phyloP scores from a whole-genome alignment of 2,888 invertebrate genomes.

The Acrobasis repandana region DNA sequence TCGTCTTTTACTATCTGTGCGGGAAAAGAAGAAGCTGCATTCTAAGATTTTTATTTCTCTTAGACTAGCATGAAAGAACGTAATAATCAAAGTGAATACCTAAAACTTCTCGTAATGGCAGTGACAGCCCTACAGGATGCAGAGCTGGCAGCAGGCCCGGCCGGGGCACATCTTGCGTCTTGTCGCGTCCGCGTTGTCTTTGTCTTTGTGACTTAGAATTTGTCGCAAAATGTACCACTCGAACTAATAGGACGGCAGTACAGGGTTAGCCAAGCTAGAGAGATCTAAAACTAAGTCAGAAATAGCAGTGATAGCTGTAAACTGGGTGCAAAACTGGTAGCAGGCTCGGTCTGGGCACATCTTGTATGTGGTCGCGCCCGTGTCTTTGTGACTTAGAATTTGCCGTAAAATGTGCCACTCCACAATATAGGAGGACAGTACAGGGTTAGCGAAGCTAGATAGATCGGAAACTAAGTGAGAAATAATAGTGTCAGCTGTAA shows the following conservation, averaged over 20 bases:
- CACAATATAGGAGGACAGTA: not conserved
- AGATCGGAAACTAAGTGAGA: not conserved
- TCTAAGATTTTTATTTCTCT: too few relatives aligned
- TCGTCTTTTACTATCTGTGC: too few relatives aligned
- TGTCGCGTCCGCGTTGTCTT: conserved; percentile 34
- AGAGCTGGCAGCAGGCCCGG: not conserved
- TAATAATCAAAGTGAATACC: too few relatives aligned
- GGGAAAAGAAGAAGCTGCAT: too few relatives aligned
- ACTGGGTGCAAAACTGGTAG: not conserved
- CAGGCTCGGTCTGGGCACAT: conserved; percentile 20
- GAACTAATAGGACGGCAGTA: not conserved
- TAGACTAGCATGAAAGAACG: too few relatives aligned
- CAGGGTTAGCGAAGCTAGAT: not conserved
- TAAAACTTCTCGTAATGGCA: not conserved
- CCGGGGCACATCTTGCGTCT: conserved; percentile 25
- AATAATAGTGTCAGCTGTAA: not conserved
- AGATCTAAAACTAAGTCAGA: not conserved
- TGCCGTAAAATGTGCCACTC: conserved; percentile 36
- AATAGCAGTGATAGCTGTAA: not conserved
- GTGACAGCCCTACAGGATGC: not conserved
- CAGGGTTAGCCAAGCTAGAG: not conserved
- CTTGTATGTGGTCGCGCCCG: conserved; percentile 24
- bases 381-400: conserved; percentile 42
- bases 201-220: conserved; percentile 42
- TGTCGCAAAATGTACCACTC: conserved; percentile 36